Percentiles rank a stretch among this genome's conserved stretches.
Conservation (phyloP, 2,888 invertebrate species). For the Holacanthella duospinosa region DNA sequence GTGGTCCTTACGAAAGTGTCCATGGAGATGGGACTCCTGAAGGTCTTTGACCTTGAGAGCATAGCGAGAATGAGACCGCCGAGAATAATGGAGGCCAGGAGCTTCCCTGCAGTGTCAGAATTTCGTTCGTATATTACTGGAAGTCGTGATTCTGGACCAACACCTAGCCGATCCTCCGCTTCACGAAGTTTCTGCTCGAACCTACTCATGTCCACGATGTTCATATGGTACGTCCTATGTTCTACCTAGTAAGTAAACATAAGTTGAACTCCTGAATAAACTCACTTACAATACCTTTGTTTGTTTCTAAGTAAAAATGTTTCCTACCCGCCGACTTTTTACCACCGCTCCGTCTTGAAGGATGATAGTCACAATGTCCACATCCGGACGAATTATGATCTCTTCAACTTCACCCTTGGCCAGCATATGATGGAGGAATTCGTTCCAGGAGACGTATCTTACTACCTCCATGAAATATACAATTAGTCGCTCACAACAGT, state of each 20-base stretch:
- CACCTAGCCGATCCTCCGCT: constrained; percentile 68
- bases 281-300: constrained; percentile 1
- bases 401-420: constrained; percentile 88
- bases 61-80: constrained; percentile 57
- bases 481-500: not conserved
- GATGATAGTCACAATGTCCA: constrained; percentile 72
- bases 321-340: constrained; percentile 59
- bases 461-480: constrained; percentile 44
- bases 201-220: constrained; percentile 67
- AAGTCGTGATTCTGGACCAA: constrained; percentile 62
- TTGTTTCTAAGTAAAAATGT: no score
- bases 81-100: constrained; percentile 58
- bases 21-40: constrained; percentile 58
- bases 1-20: constrained; percentile 65
- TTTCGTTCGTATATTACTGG: constrained; percentile 74
- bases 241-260: constrained; percentile 44
- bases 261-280: not conserved
- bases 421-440: constrained; percentile 88
- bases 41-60: constrained; percentile 55
- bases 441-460: constrained; percentile 89
- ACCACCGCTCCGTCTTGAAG: constrained; percentile 74
- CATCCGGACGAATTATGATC: constrained; percentile 69
- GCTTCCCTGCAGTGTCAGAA: constrained; percentile 58
- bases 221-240: constrained; percentile 67
- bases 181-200: constrained; percentile 84